A percentile compares a stretch with the other conserved stretches of the same genome.
Conservation (phyloP, 2,888 invertebrate genomes). For the Drosophila neotestacea region DNA sequence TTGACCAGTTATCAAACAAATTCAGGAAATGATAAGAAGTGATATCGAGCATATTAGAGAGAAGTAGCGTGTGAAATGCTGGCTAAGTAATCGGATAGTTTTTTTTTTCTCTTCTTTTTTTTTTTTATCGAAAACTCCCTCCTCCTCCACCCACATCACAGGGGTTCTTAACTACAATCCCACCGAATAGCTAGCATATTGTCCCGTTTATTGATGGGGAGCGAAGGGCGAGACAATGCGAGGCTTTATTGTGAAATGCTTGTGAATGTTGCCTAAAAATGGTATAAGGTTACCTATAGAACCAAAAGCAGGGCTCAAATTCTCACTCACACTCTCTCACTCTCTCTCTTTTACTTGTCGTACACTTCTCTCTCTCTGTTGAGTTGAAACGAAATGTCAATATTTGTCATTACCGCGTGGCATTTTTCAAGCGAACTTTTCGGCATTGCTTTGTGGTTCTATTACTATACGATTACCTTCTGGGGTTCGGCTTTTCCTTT, state of each 20-base stretch:
- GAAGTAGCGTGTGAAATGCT: slow-evolving; percentile 60
- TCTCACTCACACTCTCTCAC: background rate
- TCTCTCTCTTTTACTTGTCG: background rate
- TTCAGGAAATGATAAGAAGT: slow-evolving; percentile 4
- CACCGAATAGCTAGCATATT: slow-evolving; percentile 13
- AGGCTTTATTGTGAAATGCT: slow-evolving; percentile 10
- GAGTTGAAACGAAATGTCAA: slow-evolving; percentile 67
- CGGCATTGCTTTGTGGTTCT: slow-evolving; percentile 55
- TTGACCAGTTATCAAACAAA: slow-evolving; percentile 40
- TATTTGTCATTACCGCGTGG: slow-evolving; percentile 77
- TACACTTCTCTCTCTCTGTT: background rate
- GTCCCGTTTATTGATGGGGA: slow-evolving; percentile 13
- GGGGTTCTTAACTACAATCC: background rate
- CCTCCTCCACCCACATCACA: slow-evolving; percentile 10
- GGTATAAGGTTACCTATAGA: slow-evolving; percentile 60
- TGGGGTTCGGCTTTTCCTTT: slow-evolving; percentile 55
- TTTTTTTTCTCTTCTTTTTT: slow-evolving; percentile 34
- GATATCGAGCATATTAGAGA: background rate
- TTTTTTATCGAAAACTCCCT: background rate
- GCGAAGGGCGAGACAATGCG: slow-evolving; percentile 32
- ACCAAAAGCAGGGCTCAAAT: background rate
- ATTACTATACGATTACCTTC: slow-evolving; percentile 19
- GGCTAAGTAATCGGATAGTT: slow-evolving; percentile 61
- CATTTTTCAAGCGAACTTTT: slow-evolving; percentile 74
- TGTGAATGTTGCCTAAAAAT: slow-evolving; percentile 19